Conservation (phyloP, 2,113 vertebrate genomes). For the Brachionichthys hirsutus region DNA sequence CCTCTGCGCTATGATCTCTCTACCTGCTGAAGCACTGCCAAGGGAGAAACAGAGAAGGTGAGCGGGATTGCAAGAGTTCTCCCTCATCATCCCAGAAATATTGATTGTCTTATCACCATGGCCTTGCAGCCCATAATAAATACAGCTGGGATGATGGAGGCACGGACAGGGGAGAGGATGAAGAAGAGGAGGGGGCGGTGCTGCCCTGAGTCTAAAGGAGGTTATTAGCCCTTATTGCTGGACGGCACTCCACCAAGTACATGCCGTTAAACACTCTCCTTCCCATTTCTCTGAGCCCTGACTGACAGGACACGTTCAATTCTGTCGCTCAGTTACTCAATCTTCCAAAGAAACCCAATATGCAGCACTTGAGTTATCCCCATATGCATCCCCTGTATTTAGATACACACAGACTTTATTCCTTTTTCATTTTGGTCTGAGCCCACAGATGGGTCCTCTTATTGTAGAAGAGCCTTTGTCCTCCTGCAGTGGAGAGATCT, state of each 20-base stretch:
- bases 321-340: constrained; percentile 39
- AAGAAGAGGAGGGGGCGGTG: constrained; percentile 24
- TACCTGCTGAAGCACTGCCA: constrained; percentile 71
- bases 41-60: constrained; percentile 59
- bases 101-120: constrained; percentile 74
- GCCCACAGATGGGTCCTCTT: constrained; percentile 25
- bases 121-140: constrained; percentile 76
- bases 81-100: constrained; percentile 76
- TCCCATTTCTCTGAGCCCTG: constrained; percentile 41
- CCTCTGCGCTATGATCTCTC: constrained; percentile 71
- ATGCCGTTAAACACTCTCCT: constrained; percentile 57
- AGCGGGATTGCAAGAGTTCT: constrained; percentile 62
- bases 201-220: constrained; percentile 58
- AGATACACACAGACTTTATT: constrained; percentile 8
- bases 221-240: constrained; percentile 66
- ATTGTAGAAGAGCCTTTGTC: constrained; percentile 57
- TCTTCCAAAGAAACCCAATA: constrained; percentile 31
- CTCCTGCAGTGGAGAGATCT: constrained; percentile 52
- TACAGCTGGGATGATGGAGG: constrained; percentile 66
- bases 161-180: constrained; percentile 14
- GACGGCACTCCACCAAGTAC: constrained; percentile 54
- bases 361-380: constrained; percentile 20
- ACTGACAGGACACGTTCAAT: constrained; percentile 59
- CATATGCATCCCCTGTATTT: constrained; percentile 19
- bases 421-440: constrained; percentile 40